phyloP scores from a whole-genome alignment of 2,797 vertebrate genomes.

The Streptopelia turtur region DNA sequence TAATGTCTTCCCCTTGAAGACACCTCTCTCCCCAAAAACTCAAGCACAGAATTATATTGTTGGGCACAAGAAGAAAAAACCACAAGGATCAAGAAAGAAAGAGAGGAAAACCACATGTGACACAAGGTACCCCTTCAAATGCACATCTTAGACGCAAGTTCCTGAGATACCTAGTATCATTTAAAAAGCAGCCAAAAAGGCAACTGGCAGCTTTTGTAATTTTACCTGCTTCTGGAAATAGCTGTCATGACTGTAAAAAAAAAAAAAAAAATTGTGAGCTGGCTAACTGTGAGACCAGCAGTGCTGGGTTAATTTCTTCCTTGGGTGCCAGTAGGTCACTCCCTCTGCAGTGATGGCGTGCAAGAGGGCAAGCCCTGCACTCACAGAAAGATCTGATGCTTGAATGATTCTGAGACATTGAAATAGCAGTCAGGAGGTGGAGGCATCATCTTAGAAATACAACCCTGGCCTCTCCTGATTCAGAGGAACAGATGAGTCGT shows the following conservation, averaged over 20 bases:
- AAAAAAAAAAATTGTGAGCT: not conserved
- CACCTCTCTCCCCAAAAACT: not conserved
- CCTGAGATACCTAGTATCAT: not conserved
- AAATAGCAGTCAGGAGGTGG: constrained; percentile 11
- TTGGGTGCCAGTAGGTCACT: not conserved
- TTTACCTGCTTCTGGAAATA: not conserved
- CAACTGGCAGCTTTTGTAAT: not conserved
- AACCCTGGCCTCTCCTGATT: not conserved
- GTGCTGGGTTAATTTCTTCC: not conserved
- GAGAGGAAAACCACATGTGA: not conserved
- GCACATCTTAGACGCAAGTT: not conserved
- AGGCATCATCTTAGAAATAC: constrained; percentile 27
- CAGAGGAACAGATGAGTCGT: not conserved
- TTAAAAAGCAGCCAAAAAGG: not conserved
- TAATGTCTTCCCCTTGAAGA: not conserved
- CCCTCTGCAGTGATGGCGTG: constrained; percentile 19
- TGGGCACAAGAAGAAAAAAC: not conserved
- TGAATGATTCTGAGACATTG: not conserved
- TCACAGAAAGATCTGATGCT: constrained; percentile 51
- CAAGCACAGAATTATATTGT: not conserved
- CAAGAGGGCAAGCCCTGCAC: constrained; percentile 23
- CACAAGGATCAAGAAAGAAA: not conserved
- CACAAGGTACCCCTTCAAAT: not conserved
- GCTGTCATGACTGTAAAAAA: not conserved
- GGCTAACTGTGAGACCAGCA: not conserved